Conservation (phyloP, 23 tunicate species). For the Trididemnum nubilum region DNA sequence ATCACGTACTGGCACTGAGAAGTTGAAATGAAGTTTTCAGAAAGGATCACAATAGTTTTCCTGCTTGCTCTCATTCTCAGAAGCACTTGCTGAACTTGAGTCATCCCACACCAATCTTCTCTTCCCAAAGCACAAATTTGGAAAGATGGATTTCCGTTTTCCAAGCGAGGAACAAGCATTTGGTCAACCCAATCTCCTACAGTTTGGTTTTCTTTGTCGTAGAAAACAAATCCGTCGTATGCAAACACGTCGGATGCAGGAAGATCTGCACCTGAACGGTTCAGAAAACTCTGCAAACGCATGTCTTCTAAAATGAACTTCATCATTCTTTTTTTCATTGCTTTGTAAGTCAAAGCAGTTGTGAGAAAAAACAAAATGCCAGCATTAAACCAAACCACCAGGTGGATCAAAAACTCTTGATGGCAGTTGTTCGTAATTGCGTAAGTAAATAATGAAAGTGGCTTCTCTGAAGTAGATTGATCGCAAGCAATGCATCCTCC, state of each 20-base stretch:
- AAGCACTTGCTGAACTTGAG: conserved; percentile 30
- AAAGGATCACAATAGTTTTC: conserved; percentile 22
- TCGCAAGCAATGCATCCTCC: conserved; percentile 43
- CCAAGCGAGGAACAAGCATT: conserved; percentile 16
- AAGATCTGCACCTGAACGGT: background rate
- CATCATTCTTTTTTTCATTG: background rate
- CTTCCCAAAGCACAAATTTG: conserved; percentile 9
- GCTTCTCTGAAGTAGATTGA: background rate
- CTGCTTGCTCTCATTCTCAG: conserved; percentile 36
- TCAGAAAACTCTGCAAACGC: background rate
- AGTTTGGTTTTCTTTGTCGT: background rate
- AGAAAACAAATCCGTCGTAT: conserved; percentile 31
- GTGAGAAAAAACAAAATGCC: background rate
- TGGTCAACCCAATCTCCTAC: conserved; percentile 42
- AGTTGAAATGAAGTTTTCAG: background rate
- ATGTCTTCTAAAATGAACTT: background rate
- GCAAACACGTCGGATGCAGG: background rate
- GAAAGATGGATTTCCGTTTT: background rate
- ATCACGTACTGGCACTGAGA: conserved; percentile 30
- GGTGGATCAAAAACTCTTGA: background rate
- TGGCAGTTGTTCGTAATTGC: conserved; percentile 7
- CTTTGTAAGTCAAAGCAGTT: background rate
- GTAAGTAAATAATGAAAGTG: conserved; percentile 15
- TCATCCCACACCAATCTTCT: conserved; percentile 40
- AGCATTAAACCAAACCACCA: background rate